Percentiles rank a stretch among this genome's conserved stretches.
Evolutionary conservation across 1,140 invertebrate genomes (phyloP).

Genomic region (Pseudomyrmex sp.): DNA sequence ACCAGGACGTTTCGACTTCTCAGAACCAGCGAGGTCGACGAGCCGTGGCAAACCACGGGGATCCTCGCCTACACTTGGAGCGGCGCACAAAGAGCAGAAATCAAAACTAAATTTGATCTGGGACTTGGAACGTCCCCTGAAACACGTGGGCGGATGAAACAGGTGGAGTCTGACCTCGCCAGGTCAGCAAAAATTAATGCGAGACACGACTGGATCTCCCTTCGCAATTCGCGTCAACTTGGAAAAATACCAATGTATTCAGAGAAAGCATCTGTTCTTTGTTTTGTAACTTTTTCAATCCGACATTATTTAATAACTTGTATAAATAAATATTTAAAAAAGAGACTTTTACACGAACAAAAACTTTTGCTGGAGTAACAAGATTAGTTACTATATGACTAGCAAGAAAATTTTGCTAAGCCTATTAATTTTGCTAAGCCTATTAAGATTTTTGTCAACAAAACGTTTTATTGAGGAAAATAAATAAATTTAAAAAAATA

Average conservation of each 20-base stretch:
- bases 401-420: too few relatives aligned
- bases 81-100: constrained; percentile 62
- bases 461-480: too few relatives aligned
- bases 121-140: constrained; percentile 3
- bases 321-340: too few relatives aligned
- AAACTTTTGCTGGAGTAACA: neutral
- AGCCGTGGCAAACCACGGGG: constrained; percentile 69
- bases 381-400: too few relatives aligned
- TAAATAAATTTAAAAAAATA: too few relatives aligned
- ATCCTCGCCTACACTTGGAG: constrained; percentile 71
- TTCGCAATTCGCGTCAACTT: neutral
- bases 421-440: too few relatives aligned
- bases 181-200: constrained; percentile 61
- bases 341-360: too few relatives aligned
- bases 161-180: constrained; percentile 60
- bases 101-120: constrained; percentile 70
- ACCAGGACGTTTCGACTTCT: constrained; percentile 73
- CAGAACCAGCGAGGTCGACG: constrained; percentile 70
- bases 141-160: constrained; percentile 54
- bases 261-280: neutral
- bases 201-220: constrained; percentile 15
- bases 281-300: too few relatives aligned
- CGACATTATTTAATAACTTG: too few relatives aligned
- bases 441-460: too few relatives aligned
- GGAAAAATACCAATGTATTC: constrained; percentile 8